Evolutionary conservation across 2,888 invertebrate genomes (phyloP), one percentile per base, ranked within the genome.

Genomic region (Therioaphis trifolii): DNA sequence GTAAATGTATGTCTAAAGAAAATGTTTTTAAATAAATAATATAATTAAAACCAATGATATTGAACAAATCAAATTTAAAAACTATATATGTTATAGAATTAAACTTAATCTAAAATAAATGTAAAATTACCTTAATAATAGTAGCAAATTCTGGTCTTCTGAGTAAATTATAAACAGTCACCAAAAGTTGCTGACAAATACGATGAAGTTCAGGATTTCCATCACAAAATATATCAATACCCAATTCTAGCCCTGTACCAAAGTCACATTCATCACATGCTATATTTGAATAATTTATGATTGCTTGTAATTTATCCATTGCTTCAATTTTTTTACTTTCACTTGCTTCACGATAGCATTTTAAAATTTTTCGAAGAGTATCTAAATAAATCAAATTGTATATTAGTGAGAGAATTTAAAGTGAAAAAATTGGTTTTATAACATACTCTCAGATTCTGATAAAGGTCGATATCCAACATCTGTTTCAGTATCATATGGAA

Each of bases 221-320:
- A 84, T 93, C 94, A 85, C 92, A 93, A 88, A 98, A 95, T 72
- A 98, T 89, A 88, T 95, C 93, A 86, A 96, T 92, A 0, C 96
- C 98, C 55, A 95, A 90, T 89, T 98, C 98, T 2, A 98, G 89
- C 0, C 96, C 94, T 79, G 96, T 96, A 0, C 97, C 98, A 89
- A 96, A 98, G 88, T 98, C 98, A 88, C 95, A 94, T 88, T 99
- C 98, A 88, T 98, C 98, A 84, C 95, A 93, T 0, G 98, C 98
- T 88, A 96, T 96, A 88, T 93, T 94, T 9, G 96, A 93, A 84
- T 93, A 93, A 4, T 94, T 96, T 85, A 96, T 92, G 1, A 96
- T 90, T 84, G 95, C 94, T 87, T 96, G 95, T 4, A 98, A 88
- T 43, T 93, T 92, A 29, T 93, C 92, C 85, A 94, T 90, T 46